These are phyloP conservation scores for Pogonomyrmex californicus DNA, from an alignment of 1,140 invertebrate genomes.

Conservation along the genomic window DNA sequence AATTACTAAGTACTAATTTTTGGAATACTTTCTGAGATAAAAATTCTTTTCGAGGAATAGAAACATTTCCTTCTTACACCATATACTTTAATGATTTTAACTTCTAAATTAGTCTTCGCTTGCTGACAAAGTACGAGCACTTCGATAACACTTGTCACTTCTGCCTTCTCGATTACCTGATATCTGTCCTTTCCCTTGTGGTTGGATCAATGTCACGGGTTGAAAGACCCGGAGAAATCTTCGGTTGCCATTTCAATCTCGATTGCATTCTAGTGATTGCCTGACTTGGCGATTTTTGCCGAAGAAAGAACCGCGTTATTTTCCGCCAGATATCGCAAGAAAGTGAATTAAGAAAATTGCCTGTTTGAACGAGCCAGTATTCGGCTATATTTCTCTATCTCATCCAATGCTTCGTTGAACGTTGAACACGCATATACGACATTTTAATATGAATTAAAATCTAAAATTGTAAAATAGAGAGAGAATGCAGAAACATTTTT, in stretches of 20 bases:
- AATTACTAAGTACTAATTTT: neutral
- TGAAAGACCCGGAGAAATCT: conserved; percentile 15
- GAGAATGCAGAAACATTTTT: neutral
- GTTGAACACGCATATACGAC: neutral
- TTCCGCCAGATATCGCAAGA: conserved; percentile 41
- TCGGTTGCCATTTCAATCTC: conserved; percentile 72
- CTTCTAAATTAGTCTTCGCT: neutral
- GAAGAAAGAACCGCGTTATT: conserved; percentile 40
- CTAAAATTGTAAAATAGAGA: neutral
- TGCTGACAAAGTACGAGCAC: neutral
- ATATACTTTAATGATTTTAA: neutral
- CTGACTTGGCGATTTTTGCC: conserved; percentile 69
- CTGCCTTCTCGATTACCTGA: conserved; percentile 21
- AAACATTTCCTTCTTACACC: neutral
- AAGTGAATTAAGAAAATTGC: conserved; percentile 69
- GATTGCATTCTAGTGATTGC: conserved; percentile 64
- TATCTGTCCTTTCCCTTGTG: conserved; percentile 12
- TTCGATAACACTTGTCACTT: conserved; percentile 31
- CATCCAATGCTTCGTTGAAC: neutral
- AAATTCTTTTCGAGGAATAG: neutral
- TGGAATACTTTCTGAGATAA: neutral
- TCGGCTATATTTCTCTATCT: conserved; percentile 40
- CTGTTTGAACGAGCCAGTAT: conserved; percentile 6
- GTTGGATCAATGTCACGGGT: conserved; percentile 21
- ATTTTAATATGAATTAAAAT: neutral